A percentile compares a stretch with the other conserved stretches of the same genome.
Evolutionary conservation across 2,888 invertebrate genomes (phyloP).

Genomic region (Pardosa pseudoannulata): DNA sequence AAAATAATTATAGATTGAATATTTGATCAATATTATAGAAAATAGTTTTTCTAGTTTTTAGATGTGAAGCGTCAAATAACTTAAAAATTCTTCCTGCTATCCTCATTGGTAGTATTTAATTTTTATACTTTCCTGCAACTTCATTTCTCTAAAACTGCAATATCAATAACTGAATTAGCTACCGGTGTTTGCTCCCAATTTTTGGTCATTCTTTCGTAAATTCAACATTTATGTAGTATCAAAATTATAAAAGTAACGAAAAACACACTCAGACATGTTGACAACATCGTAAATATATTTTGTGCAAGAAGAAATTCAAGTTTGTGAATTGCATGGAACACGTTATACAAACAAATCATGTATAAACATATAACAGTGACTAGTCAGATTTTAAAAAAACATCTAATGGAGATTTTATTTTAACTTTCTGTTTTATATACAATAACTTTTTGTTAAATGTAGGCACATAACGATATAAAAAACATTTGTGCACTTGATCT

Average conservation of each 20-base stretch:
- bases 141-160: not conserved
- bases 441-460: too few species aligned
- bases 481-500: too few species aligned
- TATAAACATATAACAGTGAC: not conserved
- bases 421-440: not conserved
- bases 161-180: slow-evolving; percentile 16
- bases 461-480: too few species aligned
- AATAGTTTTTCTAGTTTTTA: too few species aligned
- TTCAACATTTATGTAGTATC: slow-evolving; percentile 43
- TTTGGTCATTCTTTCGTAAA: slow-evolving; percentile 31
- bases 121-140: too few species aligned
- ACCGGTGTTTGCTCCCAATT: slow-evolving; percentile 48
- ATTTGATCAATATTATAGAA: too few species aligned
- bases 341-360: slow-evolving; percentile 21
- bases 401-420: slow-evolving; percentile 12
- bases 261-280: slow-evolving; percentile 32
- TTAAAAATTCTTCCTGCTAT: too few species aligned
- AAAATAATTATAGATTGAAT: too few species aligned
- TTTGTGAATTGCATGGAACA: slow-evolving; percentile 13
- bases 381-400: slow-evolving; percentile 4
- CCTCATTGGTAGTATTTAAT: too few species aligned
- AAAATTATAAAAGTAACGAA: slow-evolving; percentile 70
- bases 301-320: slow-evolving; percentile 40
- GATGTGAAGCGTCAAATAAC: too few species aligned
- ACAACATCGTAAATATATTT: slow-evolving; percentile 38